Base-by-base conservation (phyloP, 2,113 vertebrate species). In the Malurus elegans region DNA sequence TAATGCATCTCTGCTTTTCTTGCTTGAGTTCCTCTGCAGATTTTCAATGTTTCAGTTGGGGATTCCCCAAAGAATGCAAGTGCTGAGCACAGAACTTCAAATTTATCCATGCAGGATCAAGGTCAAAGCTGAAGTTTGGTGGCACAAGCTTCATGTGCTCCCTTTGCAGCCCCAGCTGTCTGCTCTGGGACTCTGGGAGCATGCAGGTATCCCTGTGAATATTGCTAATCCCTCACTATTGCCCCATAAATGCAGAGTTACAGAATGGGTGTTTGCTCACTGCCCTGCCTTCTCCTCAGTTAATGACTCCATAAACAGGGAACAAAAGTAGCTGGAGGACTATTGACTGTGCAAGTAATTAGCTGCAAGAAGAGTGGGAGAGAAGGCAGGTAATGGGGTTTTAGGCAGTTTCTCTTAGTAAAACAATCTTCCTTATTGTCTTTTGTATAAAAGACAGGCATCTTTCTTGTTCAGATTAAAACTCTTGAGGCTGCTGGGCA, bases 271-370 rank as follows among this genome's bases (percentile, higher is more conserved):
- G 38, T 54, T 78, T 58, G 47, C 58, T 78, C 23, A 7, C 36
- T 47, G 31, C 42, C 18, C 60, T 83, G 53, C 62, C 75, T 38
- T 50, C 86, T 92, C 57, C 70, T 86, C 76, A 13, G 2, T 61
- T 78, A 86, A 86, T 78, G 73, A 20, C 51, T 66, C 38, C 1
- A 0, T 44, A 54, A 81, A 62, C 64, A 58, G 38, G 56, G 28
- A 89, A 44, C 47, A 62, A 50, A 9, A 5, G 1, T 29, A 45
- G 32, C 31, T 70, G 60, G 79, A 91, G 25, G 32, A 47, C 60
- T 86, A 47, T 58, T 74, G 84, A 74, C 73, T 78, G 42, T 84
- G 56, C 47, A 51, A 73, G 79, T 65, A 84, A 94, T 91, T 80
- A 87, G 60, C 51, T 84, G 60, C 40, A 0, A 0, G 40, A 18